Evolutionary conservation across 2,113 vertebrate species (phyloP), one percentile per base, ranked within the genome.

Genomic region (Grallaria varia): DNA sequence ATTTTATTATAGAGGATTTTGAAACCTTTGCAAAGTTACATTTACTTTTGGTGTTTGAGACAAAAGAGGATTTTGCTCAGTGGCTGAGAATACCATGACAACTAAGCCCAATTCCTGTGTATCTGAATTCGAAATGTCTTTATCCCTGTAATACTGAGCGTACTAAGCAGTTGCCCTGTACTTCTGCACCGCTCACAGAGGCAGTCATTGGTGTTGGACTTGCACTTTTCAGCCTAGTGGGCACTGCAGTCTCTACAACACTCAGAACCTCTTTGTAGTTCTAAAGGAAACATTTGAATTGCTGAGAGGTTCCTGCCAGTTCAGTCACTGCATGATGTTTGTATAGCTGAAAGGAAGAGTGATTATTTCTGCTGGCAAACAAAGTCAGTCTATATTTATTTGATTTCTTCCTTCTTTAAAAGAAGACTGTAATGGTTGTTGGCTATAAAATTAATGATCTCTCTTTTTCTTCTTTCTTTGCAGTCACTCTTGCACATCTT

Each of bases 331-430:
- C 11, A 49, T 2, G 2, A 24, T 81, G 52, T 83, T 92, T 95
- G 37, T 78, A 53, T 79, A 87, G 24, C 30, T 90, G 75, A 53
- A 63, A 75, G 35, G 55, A 87, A 52, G 23, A 44, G 13, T 63
- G 40, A 84, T 82, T 94, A 44, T 89, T 95, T 95, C 23, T 87
- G 72, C 69, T 86, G 42, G 17, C 14, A 89, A 83, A 91, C 35
- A 89, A 90, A 94, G 68, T 24, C 58, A 67, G 25, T 72, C 35
- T 44, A 14, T 62, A 63, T 79, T 93, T 92, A 82, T 76, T 86
- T 93, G 31, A 19, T 84, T 89, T 64, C 40, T 58, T 94, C 69
- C 49, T 93, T 73, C 58, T 87, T 91, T 79, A 84, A 56, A 95
- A 87, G 27, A 87, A 71, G 75, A 87, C 30, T 73, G 4, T 19